These are phyloP conservation scores for Aphaenogaster ashmeadi DNA, from an alignment of 1,140 invertebrate genomes.

Conservation along the genomic window DNA sequence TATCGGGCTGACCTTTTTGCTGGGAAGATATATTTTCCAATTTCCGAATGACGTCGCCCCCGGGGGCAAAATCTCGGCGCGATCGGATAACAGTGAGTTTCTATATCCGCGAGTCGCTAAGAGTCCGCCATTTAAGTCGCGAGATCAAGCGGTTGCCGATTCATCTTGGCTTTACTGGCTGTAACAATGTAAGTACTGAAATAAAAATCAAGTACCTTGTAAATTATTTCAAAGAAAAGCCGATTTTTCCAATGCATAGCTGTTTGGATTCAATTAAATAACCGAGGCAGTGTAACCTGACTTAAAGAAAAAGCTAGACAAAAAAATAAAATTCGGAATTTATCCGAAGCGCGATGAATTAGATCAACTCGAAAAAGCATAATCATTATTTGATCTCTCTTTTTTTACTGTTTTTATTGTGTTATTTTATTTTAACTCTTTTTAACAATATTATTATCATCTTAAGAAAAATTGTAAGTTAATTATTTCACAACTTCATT, in stretches of 20 bases:
- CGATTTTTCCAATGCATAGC: not conserved
- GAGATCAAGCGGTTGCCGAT: conserved; percentile 63
- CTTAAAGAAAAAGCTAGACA: not conserved
- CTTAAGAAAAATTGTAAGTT: not conserved
- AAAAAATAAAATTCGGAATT: not conserved
- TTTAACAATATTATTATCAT: not conserved
- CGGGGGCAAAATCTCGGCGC: conserved; percentile 63
- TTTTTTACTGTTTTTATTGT: not conserved
- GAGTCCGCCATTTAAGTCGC: conserved; percentile 66
- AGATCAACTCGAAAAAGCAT: not conserved
- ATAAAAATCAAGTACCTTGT: conserved; percentile 57
- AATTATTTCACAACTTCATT: not conserved
- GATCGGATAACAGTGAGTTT: conserved; percentile 73
- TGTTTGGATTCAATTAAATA: not conserved
- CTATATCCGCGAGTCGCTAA: conserved; percentile 70
- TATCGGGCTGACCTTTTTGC: conserved; percentile 64
- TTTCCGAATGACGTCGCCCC: conserved; percentile 75
- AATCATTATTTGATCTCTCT: not conserved
- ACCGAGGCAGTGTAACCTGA: not conserved
- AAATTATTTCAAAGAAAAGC: conserved; percentile 31
- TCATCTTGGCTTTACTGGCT: conserved; percentile 55
- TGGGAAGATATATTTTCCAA: conserved; percentile 77
- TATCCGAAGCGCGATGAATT: not conserved
- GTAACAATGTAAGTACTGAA: conserved; percentile 19
- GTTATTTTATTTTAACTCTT: not conserved